Conservation (phyloP, 1,140 invertebrate genomes). For the Scylla paramamosain region DNA sequence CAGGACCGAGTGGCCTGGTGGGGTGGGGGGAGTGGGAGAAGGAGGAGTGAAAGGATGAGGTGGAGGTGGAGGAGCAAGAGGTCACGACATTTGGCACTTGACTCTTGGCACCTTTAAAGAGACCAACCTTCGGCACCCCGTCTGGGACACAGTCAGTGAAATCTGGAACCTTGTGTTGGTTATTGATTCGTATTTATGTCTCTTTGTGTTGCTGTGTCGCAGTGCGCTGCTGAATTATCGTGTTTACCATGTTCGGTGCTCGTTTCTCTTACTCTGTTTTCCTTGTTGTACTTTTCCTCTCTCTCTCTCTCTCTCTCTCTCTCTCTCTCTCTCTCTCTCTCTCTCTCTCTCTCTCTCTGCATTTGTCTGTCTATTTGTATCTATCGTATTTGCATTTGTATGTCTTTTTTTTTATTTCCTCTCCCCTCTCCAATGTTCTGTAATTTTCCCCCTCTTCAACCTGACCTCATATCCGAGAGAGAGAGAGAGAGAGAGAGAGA, state of each 20-base stretch:
- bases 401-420: no score
- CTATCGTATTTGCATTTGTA: no score
- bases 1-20: neutral
- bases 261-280: neutral
- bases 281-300: neutral
- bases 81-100: neutral
- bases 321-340: no score
- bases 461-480: no score
- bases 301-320: neutral
- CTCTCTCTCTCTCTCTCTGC: no score
- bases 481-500: no score
- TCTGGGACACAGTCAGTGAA: neutral
- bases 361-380: no score
- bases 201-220: slow-evolving; percentile 11
- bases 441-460: no score
- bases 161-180: neutral
- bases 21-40: neutral
- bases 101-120: slow-evolving; percentile 12
- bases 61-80: neutral
- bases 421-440: no score
- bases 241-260: neutral
- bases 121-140: neutral
- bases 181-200: slow-evolving; percentile 15
- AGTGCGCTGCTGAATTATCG: slow-evolving; percentile 10
- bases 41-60: neutral